Conservation (phyloP, 2,888 invertebrate species). For the Escarpia spicata region DNA sequence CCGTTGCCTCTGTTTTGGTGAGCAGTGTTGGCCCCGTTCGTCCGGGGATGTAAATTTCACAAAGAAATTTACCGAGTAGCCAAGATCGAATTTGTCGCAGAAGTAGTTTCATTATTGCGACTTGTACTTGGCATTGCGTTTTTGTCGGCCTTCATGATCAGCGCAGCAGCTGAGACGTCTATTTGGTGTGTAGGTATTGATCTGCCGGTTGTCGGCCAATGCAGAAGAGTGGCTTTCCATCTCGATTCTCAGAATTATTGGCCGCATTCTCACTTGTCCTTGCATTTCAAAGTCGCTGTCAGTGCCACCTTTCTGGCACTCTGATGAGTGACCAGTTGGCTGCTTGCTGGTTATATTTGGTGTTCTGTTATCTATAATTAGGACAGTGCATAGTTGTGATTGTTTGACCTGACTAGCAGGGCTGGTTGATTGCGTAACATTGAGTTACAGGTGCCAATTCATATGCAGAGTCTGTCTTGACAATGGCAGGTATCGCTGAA, state of each 20-base stretch:
- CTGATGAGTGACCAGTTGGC: not conserved
- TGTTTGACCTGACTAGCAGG: not conserved
- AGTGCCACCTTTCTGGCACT: not conserved
- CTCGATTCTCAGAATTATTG: not conserved
- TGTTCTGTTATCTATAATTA: not conserved
- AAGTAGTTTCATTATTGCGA: constrained; percentile 11
- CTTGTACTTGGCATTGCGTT: constrained; percentile 16
- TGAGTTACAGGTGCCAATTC: not conserved
- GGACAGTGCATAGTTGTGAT: not conserved
- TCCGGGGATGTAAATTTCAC: not conserved
- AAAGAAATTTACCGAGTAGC: not conserved
- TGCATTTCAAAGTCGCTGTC: constrained; percentile 6
- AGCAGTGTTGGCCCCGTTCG: not conserved
- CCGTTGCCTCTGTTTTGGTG: not conserved
- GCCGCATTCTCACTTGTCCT: not conserved
- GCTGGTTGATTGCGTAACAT: not conserved
- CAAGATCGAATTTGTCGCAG: constrained; percentile 16
- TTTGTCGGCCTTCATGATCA: constrained; percentile 16
- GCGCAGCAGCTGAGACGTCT: not conserved
- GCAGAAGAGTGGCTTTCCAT: constrained; percentile 11
- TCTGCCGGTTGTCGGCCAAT: not conserved
- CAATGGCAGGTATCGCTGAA: not conserved
- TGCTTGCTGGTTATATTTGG: not conserved
- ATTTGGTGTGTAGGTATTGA: not conserved
- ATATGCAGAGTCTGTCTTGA: not conserved